These are phyloP conservation scores for Salvelinus fontinalis DNA, from an alignment of 2,113 vertebrate genomes.

Conservation along the genomic window DNA sequence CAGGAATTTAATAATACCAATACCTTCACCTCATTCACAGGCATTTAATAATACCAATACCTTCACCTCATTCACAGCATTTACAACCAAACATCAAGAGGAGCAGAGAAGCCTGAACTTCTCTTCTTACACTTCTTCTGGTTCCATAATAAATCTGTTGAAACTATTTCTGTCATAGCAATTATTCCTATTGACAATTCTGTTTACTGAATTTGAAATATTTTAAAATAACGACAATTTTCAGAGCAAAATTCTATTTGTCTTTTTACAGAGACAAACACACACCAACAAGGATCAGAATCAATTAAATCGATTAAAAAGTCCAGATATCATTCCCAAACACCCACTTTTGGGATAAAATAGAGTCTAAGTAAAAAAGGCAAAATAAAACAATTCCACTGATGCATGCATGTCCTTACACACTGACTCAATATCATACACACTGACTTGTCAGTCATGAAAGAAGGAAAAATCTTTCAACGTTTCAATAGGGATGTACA, in stretches of 20 bases:
- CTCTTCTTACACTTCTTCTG: background rate
- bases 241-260: conserved; percentile 24
- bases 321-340: conserved; percentile 52
- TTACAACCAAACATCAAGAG: conserved; percentile 51
- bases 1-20: too few relatives aligned
- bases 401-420: conserved; percentile 69
- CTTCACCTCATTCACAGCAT: too few relatives aligned
- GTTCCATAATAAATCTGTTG: conserved; percentile 17
- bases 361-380: conserved; percentile 53
- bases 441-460: conserved; percentile 61
- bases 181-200: conserved; percentile 22
- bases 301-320: conserved; percentile 51
- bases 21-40: too few relatives aligned
- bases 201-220: conserved; percentile 31
- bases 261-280: conserved; percentile 52
- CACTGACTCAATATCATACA: conserved; percentile 59
- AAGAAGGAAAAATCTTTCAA: conserved; percentile 51
- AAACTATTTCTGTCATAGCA: conserved; percentile 16
- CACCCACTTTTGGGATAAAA: conserved; percentile 46
- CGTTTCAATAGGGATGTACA: conserved; percentile 59
- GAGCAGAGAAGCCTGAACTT: conserved; percentile 7
- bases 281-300: conserved; percentile 59
- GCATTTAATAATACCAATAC: too few relatives aligned
- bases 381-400: conserved; percentile 49
- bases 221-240: conserved; percentile 30